Base-by-base conservation (phyloP, 1,140 invertebrate genomes). In the Mizuhopecten yessoensis region DNA sequence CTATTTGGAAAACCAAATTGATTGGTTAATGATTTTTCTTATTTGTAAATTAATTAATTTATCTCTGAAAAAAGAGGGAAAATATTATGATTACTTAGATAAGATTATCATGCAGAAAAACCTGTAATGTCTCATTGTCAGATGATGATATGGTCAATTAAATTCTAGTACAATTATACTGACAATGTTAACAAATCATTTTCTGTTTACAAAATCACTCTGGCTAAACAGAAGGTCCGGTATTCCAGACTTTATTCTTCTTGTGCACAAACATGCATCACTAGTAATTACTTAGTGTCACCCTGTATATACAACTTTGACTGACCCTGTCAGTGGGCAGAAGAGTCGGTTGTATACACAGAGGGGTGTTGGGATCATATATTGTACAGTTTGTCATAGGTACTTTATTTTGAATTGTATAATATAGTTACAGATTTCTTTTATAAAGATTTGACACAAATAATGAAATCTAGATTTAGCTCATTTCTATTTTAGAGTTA, bases 251-350 rank as follows among this genome's bases (percentile, higher is more conserved):
- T n/a, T 75, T 75, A 17, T 49, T 20, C 29, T 29, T 29, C 57
- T 39, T 75, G 57, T 75, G 57, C 57, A 75, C 57, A 75, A 45
- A 75, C 57, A n/a, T 75, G 57, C 57, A 75, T 75, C 57, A 75
- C 23, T 75, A 75, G 57, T 29, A 29, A 75, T 75, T 75, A 75
- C 23, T 75, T 17, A n/a, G n/a, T n/a, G 5, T 75, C 57, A 75
- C 57, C 57, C 57, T 5, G 29, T 29, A 75, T 75, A 0, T 75
- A 29, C 23, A 29, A 29, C 20, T 75, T 75, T 9, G 57, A 75
- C 57, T 29, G 57, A 75, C 57, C 57, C 23, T n/a, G 11, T 75
- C 57, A 75, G 29, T 29, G 23, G 57, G 11, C 29, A n/a, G 57
- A 75, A 75, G 0, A 75, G 57, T n/a, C 23, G 5, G 29, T 75